Evolutionary conservation across 1,140 invertebrate genomes (phyloP), one percentile per base, ranked within the genome.

Genomic region (Acyrthosiphon pisum): DNA sequence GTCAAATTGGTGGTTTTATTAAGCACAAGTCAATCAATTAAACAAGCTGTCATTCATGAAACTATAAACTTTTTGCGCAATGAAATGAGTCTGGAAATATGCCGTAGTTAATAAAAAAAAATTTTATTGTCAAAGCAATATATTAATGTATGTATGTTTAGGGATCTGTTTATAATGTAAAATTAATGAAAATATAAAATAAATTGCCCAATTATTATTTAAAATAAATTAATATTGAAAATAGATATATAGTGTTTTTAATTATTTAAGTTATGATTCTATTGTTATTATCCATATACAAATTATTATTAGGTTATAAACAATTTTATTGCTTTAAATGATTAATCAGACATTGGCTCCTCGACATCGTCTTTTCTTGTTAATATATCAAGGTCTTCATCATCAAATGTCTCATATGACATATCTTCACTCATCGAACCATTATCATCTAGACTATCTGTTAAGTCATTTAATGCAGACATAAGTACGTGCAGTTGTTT

Each of bases 401-500:
- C 95, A 92, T 95, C 95, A 93, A 95, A 95, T 94, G 95, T 95
- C 94, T 97, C 96, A 48, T 96, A 95, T 93, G 96, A 96, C n/a
- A 96, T 95, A 94, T 97, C 96, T 94, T 96, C 96, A 93, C 96
- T 95, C 94, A 96, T 96, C 94, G 97, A 96, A 86, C 94, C 95
- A 60, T 95, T 95, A 94, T 97, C 97, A 94, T 97, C 97, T 56
- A 98, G 95, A 94, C 97, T 96, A 87, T 96, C 96, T 95, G 97
- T 96, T 48, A 98, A 95, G 94, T 97, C 97, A 94, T 97, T 97
- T 94, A 98, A 97, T 30, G 97, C 97, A 30, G 97, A 97, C 94
- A 98, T 96, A n/a, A 99, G 95, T 35, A 99, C 97, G 95, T 98
- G 97, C 94, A 99, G 98, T 95, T 98, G 97, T 95, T 98, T 98